These are phyloP conservation scores for Volucella inflata DNA, from an alignment of 2,888 invertebrate genomes.

Conservation along the genomic window DNA sequence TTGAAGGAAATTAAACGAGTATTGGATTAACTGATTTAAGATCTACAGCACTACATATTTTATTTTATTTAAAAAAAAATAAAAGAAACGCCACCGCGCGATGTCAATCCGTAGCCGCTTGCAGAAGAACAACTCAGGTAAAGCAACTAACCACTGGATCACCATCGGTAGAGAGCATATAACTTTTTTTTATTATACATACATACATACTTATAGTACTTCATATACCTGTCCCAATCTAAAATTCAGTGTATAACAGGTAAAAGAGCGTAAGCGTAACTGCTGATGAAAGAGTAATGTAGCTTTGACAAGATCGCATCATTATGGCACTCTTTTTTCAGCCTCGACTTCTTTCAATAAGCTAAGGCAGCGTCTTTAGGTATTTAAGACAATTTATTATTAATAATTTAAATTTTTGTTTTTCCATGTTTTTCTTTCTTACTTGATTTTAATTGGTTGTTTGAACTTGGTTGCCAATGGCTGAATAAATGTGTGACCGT, in stretches of 20 bases:
- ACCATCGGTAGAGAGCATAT: constrained; percentile 30
- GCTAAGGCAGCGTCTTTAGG: too few relatives aligned
- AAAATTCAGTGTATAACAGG: background rate
- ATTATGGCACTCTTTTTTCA: too few relatives aligned
- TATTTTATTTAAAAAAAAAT: constrained; percentile 12
- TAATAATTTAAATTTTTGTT: too few relatives aligned
- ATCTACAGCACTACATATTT: background rate
- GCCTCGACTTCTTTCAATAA: too few relatives aligned
- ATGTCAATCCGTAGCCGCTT: constrained; percentile 51
- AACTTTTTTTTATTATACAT: constrained; percentile 22
- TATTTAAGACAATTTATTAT: too few relatives aligned
- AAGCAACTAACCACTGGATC: constrained; percentile 62
- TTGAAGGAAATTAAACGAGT: background rate
- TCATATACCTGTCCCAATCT: constrained; percentile 56
- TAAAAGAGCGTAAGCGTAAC: background rate
- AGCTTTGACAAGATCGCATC: too few relatives aligned
- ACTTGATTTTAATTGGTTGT: too few relatives aligned
- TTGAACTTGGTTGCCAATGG: too few relatives aligned
- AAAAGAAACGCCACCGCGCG: constrained; percentile 46
- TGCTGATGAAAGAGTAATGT: too few relatives aligned
- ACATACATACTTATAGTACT: background rate
- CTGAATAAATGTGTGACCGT: too few relatives aligned
- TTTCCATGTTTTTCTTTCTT: too few relatives aligned
- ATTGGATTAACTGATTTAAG: background rate
- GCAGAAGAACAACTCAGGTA: constrained; percentile 64